These are phyloP conservation scores for Otocyon megalotis DNA, from an alignment of 2,113 vertebrate species.

Conservation along the genomic window DNA sequence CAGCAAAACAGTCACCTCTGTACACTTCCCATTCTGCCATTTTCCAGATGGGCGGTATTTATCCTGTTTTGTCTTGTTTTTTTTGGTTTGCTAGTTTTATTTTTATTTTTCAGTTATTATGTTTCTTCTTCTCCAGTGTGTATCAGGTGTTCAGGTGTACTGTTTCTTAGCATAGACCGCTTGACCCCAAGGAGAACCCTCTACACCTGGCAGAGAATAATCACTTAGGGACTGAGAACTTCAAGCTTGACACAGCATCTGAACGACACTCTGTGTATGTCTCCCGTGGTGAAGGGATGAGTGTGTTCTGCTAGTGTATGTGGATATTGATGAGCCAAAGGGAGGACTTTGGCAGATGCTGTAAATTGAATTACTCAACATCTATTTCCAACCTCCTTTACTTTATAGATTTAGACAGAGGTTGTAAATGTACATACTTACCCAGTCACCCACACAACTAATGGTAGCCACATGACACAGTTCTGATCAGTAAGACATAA, in stretches of 20 bases:
- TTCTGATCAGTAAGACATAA: neutral
- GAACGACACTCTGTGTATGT: neutral
- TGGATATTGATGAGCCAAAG: neutral
- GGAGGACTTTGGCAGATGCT: neutral
- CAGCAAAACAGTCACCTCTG: neutral
- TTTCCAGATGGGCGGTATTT: neutral
- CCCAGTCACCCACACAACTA: neutral
- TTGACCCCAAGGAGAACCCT: neutral
- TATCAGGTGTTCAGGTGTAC: neutral
- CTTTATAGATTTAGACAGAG: neutral
- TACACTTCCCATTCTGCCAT: neutral
- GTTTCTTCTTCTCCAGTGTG: neutral
- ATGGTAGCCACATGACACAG: neutral
- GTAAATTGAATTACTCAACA: neutral
- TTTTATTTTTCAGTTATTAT: slow-evolving; percentile 12
- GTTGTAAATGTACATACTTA: neutral
- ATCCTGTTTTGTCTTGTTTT: neutral
- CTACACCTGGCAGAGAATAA: neutral
- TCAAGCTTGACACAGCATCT: neutral
- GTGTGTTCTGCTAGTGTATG: neutral
- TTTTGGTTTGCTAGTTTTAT: neutral
- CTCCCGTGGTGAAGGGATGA: neutral
- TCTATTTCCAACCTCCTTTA: neutral
- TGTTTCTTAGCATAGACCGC: neutral
- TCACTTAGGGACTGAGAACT: neutral